Evolutionary conservation across 2,113 vertebrate genomes (phyloP), one percentile per base, ranked within the genome.

Genomic region (Chaetorhynchus papuensis): DNA sequence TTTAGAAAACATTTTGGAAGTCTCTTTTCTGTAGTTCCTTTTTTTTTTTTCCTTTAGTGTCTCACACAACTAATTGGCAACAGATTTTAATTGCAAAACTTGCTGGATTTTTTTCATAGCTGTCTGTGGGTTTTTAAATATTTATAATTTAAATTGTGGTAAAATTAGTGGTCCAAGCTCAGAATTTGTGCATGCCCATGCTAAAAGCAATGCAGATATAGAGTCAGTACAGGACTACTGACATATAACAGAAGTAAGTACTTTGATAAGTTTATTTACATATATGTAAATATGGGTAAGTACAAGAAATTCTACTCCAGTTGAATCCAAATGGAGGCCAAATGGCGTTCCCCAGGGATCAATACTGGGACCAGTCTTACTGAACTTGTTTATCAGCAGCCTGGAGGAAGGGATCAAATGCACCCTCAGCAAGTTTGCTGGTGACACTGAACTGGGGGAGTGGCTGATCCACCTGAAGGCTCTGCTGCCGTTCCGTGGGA

Each of bases 41-140:
- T 49, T 53, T 57, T 56, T 23, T 35, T 37, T 18, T 60, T 72
- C 41, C 72, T 10, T 33, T 50, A 24, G 12, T 64, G 13, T 91
- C 22, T 37, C 10, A 20, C 79, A 86, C 44, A 89, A 52, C 15
- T 94, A 57, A 54, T 19, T 64, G 2, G 14, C 57, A 87, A 37
- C 3, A 30, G 21, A 64, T 76, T 94, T 93, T 81, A 91, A 59
- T 63, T 44, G 20, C 91, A 78, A 31, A 94, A 82, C 18, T 93
- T 76, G 23, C 16, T 89, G 10, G 39, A 56, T 75, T 26, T 87
- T 71, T 69, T 76, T 70, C 31, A 19, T 64, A n/a, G 8, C n/a
- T 53, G 21, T 85, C 19, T 74, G 23, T 81, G 77, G 13, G 2
- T 1, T 2, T 56, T 66, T 84, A 90, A 52, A 63, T 86, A 50